Conservation (phyloP, 2,113 vertebrate species). For the Hippotragus niger region DNA sequence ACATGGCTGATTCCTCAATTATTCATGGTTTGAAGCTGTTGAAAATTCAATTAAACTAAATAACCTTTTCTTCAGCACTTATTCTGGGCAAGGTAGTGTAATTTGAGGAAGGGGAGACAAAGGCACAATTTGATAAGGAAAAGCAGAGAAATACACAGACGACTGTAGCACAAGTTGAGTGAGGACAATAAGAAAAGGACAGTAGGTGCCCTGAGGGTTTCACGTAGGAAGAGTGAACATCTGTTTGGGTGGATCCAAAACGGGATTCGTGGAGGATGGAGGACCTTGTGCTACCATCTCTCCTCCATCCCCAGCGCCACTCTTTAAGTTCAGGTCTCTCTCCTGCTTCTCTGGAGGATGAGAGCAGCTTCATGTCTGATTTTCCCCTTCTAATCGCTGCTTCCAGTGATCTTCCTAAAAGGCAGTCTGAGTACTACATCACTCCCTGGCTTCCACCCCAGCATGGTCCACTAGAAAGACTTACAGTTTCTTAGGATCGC, state of each 20-base stretch:
- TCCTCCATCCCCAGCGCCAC: neutral
- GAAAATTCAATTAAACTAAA: conserved; percentile 67
- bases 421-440: neutral
- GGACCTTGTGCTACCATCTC: rapidly evolving
- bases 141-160: neutral
- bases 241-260: neutral
- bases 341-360: neutral
- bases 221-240: neutral
- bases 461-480: neutral
- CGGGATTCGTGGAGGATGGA: rapidly evolving
- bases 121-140: neutral
- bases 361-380: neutral
- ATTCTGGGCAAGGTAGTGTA: conserved; percentile 4
- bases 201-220: rapidly evolving
- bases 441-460: neutral
- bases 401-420: neutral
- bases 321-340: neutral
- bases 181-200: neutral
- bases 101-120: conserved; percentile 7
- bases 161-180: neutral
- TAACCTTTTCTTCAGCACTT: conserved; percentile 50
- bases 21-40: conserved; percentile 65
- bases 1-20: conserved; percentile 66
- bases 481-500: neutral
- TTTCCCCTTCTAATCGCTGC: neutral